These are phyloP conservation scores for Apistogramma diplotaenia DNA, from an alignment of 2,113 vertebrate genomes.

Conservation along the genomic window DNA sequence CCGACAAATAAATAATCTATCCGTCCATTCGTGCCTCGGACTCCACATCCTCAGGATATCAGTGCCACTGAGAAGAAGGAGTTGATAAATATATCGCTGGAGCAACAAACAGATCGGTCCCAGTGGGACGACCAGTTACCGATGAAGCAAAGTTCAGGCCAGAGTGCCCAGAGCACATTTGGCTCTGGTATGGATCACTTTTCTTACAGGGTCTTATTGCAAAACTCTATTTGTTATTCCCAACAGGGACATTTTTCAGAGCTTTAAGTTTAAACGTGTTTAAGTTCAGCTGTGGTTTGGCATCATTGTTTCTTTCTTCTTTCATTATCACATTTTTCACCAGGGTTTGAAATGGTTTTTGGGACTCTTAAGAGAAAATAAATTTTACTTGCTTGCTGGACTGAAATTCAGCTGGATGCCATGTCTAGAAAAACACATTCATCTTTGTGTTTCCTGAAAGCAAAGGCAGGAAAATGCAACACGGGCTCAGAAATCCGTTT, in stretches of 20 bases:
- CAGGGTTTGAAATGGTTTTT: not conserved
- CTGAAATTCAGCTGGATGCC: not conserved
- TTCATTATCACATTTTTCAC: not conserved
- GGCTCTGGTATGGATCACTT: not conserved
- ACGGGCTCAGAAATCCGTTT: accelerated
- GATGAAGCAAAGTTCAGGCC: constrained; percentile 5
- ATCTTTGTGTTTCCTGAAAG: not conserved
- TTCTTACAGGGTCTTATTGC: not conserved
- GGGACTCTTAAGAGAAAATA: not conserved
- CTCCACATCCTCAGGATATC: constrained; percentile 49
- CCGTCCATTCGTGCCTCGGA: constrained; percentile 18
- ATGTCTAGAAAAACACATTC: accelerated
- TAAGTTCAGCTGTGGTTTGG: not conserved
- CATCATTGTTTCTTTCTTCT: not conserved
- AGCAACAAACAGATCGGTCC: constrained; percentile 66
- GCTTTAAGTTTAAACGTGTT: not conserved
- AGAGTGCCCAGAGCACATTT: not conserved
- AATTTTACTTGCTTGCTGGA: not conserved
- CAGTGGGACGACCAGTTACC: constrained; percentile 35
- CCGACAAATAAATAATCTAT: constrained; percentile 65
- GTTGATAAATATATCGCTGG: constrained; percentile 64
- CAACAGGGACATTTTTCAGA: not conserved
- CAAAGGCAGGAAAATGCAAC: not conserved
- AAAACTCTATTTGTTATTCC: not conserved
- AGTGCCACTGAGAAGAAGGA: constrained; percentile 51